Conservation (phyloP, 2,888 invertebrate species). For the Plagiodera versicolora region DNA sequence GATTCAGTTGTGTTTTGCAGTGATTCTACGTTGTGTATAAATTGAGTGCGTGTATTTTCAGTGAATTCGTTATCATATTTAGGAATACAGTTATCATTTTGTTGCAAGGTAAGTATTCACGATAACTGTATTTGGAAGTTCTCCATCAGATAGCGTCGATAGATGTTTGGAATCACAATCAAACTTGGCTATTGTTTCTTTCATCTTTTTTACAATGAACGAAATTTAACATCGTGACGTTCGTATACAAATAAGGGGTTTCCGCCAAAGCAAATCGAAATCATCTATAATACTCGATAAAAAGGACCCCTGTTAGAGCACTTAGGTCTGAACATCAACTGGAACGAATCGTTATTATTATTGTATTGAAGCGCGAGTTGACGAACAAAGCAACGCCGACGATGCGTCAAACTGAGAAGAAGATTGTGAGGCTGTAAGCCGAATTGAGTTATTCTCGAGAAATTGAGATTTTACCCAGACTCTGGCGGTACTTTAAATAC, state of each 20-base stretch:
- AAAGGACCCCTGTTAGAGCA: background rate
- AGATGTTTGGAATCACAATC: too few relatives aligned
- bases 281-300: background rate
- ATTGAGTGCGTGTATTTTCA: too few relatives aligned
- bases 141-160: too few relatives aligned
- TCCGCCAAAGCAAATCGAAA: background rate
- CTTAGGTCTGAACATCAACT: background rate
- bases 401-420: background rate
- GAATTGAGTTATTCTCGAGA: background rate
- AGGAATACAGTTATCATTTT: too few relatives aligned
- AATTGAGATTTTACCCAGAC: background rate
- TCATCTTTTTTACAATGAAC: too few relatives aligned
- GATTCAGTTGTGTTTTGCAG: too few relatives aligned
- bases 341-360: background rate
- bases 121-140: too few relatives aligned
- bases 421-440: background rate
- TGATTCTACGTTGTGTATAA: too few relatives aligned
- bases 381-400: background rate
- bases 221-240: too few relatives aligned
- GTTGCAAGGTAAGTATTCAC: too few relatives aligned
- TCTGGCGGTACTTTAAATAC: background rate
- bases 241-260: background rate
- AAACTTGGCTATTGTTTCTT: too few relatives aligned
- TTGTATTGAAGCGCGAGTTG: background rate
- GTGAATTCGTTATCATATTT: too few relatives aligned